phyloP scores from a whole-genome alignment of 2,888 invertebrate species.

The Eumacrocentrus americanus region DNA sequence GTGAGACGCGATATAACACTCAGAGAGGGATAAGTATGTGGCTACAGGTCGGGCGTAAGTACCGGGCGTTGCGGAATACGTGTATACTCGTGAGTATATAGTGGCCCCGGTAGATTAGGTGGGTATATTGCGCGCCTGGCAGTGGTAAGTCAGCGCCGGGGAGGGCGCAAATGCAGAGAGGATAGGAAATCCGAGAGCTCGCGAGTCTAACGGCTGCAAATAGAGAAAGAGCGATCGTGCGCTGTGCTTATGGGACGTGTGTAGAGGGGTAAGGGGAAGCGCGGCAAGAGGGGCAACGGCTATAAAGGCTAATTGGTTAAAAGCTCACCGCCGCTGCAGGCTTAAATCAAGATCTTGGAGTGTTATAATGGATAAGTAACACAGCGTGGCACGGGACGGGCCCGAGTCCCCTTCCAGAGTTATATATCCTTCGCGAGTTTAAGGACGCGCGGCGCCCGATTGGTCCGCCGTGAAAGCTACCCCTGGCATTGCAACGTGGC shows the following conservation, averaged over 20 bases:
- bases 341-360: conserved; percentile 63
- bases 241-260: too few species aligned
- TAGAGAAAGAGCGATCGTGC: conserved; percentile 2
- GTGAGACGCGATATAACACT: conserved; percentile 14
- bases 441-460: conserved; percentile 49
- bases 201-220: too few species aligned
- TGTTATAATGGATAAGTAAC: conserved; percentile 63
- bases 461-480: conserved; percentile 50
- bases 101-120: conserved; percentile 49
- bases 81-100: conserved; percentile 21
- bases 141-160: conserved; percentile 23
- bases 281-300: conserved; percentile 44
- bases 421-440: conserved; percentile 54
- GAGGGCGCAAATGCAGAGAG: conserved; percentile 10
- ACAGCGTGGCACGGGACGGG: conserved; percentile 55
- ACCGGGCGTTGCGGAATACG: conserved; percentile 23
- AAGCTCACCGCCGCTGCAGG: conserved; percentile 62
- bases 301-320: conserved; percentile 63
- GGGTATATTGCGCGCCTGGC: conserved; percentile 36
- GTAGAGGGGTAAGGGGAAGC: conserved; percentile 30
- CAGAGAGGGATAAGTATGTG: conserved; percentile 29
- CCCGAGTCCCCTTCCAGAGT: conserved; percentile 36
- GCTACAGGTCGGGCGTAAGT: conserved; percentile 29
- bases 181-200: conserved; percentile 27
- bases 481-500: conserved; percentile 46